These are phyloP conservation scores for Onthophagus sagittarius DNA, from an alignment of 2,888 invertebrate genomes.

Conservation along the genomic window DNA sequence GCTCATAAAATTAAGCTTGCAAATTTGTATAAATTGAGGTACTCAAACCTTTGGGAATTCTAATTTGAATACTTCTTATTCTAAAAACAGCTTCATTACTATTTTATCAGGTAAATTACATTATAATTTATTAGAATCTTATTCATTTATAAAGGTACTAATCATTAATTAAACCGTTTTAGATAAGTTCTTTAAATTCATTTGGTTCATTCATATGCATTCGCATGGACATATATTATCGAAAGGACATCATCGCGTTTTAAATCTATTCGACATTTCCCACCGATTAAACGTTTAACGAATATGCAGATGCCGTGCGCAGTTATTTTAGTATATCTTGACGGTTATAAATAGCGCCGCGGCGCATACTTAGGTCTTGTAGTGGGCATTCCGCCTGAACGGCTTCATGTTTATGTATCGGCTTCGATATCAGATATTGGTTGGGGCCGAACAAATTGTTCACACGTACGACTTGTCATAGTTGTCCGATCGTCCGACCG, in stretches of 20 bases:
- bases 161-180: background rate
- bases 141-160: background rate
- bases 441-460: background rate
- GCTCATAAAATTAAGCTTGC: background rate
- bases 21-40: background rate
- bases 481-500: slow-evolving; percentile 1
- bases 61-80: background rate
- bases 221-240: background rate
- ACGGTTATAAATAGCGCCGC: background rate
- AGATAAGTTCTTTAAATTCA: background rate
- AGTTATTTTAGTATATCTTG: background rate
- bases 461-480: background rate
- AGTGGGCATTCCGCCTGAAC: background rate
- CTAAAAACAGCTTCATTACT: background rate
- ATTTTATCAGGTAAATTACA: background rate
- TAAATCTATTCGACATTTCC: background rate
- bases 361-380: background rate
- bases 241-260: background rate
- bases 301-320: background rate
- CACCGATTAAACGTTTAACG: background rate
- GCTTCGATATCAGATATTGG: background rate
- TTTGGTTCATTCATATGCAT: background rate
- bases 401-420: background rate
- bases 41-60: background rate
- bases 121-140: background rate